These are phyloP conservation scores for Pristionchus fissidentatus DNA, from an alignment of 2,888 invertebrate species.

Conservation along the genomic window DNA sequence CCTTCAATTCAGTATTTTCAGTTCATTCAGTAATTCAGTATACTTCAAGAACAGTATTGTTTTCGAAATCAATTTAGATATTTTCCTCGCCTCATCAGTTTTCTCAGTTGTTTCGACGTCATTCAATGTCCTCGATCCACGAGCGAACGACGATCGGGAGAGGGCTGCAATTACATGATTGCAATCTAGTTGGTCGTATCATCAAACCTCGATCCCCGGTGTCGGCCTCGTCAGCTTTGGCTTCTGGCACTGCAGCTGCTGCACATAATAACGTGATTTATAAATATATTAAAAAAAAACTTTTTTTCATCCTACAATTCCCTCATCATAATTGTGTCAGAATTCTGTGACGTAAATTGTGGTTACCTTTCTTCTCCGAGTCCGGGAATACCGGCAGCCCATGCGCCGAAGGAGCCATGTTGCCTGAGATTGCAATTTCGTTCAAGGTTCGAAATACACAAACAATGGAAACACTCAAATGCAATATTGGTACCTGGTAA, in stretches of 20 bases:
- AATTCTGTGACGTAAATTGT: neutral
- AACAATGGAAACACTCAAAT: neutral
- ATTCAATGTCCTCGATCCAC: slow-evolving; percentile 6
- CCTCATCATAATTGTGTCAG: neutral
- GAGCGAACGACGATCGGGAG: neutral
- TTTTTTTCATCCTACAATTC: neutral
- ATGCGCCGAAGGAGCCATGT: neutral
- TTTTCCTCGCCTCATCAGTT: neutral
- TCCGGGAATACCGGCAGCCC: slow-evolving; percentile 10
- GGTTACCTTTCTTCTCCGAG: neutral
- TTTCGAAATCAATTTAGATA: neutral
- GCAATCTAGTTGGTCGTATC: neutral
- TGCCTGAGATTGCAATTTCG: neutral
- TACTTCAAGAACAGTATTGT: neutral
- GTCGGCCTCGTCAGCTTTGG: slow-evolving; percentile 6
- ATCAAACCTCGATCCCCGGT: slow-evolving; percentile 4
- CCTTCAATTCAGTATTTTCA: neutral
- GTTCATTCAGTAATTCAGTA: neutral
- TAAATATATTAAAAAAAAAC: neutral
- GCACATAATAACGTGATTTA: neutral
- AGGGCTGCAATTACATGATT: neutral
- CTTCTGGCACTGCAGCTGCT: neutral
- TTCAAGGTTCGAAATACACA: neutral
- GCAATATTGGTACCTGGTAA: neutral
- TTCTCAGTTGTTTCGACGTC: neutral